These are phyloP conservation scores for Lepidurus apus DNA, from an alignment of 1,140 invertebrate species.

Conservation along the genomic window DNA sequence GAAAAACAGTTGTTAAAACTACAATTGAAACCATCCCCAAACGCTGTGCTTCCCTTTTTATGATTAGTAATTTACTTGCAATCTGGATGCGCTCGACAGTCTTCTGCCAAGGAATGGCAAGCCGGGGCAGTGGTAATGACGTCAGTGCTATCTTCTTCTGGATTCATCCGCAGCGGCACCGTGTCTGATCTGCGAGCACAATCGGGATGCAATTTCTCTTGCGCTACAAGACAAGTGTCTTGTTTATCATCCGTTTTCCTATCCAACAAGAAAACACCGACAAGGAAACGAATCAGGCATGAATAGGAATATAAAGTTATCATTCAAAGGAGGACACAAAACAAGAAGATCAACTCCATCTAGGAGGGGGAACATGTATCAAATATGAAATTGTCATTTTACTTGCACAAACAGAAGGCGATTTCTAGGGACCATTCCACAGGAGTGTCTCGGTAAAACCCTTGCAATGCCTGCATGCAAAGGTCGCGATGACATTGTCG, in stretches of 20 bases:
- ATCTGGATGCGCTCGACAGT: constrained; percentile 63
- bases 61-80: constrained; percentile 41
- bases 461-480: constrained; percentile 79
- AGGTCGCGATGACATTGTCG: constrained; percentile 67
- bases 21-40: too few relatives aligned
- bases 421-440: constrained; percentile 76
- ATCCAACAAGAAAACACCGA: background rate
- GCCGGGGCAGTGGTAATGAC: constrained; percentile 52
- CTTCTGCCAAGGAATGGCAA: constrained; percentile 71
- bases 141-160: constrained; percentile 11
- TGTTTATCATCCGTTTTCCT: constrained; percentile 74
- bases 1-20: too few relatives aligned
- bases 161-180: constrained; percentile 44
- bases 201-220: constrained; percentile 77
- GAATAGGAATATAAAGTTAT: background rate
- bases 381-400: constrained; percentile 46
- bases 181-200: constrained; percentile 72
- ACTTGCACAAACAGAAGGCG: constrained; percentile 89
- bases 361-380: background rate
- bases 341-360: background rate
- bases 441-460: constrained; percentile 71
- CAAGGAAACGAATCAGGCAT: background rate
- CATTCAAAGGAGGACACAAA: background rate
- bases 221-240: constrained; percentile 77
- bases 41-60: too few relatives aligned